These are phyloP conservation scores for Bujurquina vittata DNA, from an alignment of 2,113 vertebrate genomes.

Conservation along the genomic window DNA sequence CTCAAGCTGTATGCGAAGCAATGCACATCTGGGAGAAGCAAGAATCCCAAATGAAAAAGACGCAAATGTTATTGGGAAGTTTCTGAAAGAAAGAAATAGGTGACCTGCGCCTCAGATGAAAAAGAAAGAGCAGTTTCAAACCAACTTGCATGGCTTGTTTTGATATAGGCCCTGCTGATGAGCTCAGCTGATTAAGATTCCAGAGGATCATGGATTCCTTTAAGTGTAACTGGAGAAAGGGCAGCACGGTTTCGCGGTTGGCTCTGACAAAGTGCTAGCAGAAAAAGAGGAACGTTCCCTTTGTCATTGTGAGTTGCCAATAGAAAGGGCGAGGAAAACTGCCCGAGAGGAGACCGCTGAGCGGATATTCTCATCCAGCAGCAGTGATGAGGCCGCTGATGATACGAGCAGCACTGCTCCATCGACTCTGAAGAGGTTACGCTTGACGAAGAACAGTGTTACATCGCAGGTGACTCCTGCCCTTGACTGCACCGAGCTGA, in stretches of 20 bases:
- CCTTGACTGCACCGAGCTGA: not conserved
- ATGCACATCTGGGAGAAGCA: too few species aligned
- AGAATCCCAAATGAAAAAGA: not conserved
- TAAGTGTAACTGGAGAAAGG: not conserved
- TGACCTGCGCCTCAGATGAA: too few species aligned
- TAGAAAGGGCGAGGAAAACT: not conserved
- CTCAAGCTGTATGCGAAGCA: not conserved
- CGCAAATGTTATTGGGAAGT: not conserved
- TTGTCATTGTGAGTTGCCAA: not conserved
- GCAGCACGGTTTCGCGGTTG: not conserved
- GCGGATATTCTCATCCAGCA: not conserved
- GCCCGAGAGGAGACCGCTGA: not conserved
- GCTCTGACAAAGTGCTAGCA: not conserved
- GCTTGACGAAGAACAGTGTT: not conserved
- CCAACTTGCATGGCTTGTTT: not conserved
- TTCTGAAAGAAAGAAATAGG: too few species aligned
- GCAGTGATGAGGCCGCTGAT: not conserved
- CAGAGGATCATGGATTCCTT: not conserved
- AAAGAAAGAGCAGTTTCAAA: too few species aligned
- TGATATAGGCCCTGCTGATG: rapidly evolving
- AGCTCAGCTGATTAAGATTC: not conserved
- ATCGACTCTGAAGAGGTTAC: not conserved
- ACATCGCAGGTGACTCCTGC: not conserved
- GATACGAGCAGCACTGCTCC: not conserved
- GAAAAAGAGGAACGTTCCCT: not conserved